A percentile compares a stretch with the other conserved stretches of the same genome.
These are phyloP conservation scores for Pardosa pseudoannulata DNA, from an alignment of 2,888 invertebrate genomes.

Conservation along the genomic window DNA sequence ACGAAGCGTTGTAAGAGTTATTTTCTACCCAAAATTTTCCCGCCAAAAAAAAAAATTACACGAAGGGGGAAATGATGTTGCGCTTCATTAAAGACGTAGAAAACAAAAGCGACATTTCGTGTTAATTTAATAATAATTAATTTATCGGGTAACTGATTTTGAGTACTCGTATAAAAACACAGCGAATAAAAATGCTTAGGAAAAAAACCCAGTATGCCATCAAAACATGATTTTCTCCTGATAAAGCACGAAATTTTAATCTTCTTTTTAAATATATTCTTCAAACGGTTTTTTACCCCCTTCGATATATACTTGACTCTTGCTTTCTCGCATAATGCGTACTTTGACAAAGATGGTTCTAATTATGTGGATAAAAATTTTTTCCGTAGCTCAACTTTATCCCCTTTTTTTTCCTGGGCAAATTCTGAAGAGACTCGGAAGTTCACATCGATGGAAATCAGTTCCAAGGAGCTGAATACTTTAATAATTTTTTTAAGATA, in stretches of 20 bases:
- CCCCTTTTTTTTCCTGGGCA: no score
- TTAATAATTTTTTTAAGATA: no score
- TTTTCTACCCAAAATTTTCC: no score
- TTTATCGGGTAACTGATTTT: background rate
- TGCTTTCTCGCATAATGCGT: background rate
- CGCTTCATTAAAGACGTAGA: background rate
- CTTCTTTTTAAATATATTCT: background rate
- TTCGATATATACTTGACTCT: background rate
- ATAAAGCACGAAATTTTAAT: slow-evolving; percentile 6
- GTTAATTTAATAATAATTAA: slow-evolving; percentile 8
- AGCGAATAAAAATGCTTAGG: background rate
- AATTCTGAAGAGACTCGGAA: no score
- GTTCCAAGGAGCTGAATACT: no score
- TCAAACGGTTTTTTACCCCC: background rate
- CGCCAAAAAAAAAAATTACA: no score
- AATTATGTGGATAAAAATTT: background rate
- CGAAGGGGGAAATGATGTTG: no score
- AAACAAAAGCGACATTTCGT: background rate
- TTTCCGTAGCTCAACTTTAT: no score
- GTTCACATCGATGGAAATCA: no score
- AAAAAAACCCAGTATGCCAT: background rate
- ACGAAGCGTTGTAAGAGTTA: no score
- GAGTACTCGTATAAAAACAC: background rate
- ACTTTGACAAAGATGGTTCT: background rate
- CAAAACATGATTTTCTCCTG: background rate